Evolutionary conservation across 2,797 vertebrate genomes (phyloP), one percentile per base, ranked within the genome.

Genomic region (Anguilla anguilla): DNA sequence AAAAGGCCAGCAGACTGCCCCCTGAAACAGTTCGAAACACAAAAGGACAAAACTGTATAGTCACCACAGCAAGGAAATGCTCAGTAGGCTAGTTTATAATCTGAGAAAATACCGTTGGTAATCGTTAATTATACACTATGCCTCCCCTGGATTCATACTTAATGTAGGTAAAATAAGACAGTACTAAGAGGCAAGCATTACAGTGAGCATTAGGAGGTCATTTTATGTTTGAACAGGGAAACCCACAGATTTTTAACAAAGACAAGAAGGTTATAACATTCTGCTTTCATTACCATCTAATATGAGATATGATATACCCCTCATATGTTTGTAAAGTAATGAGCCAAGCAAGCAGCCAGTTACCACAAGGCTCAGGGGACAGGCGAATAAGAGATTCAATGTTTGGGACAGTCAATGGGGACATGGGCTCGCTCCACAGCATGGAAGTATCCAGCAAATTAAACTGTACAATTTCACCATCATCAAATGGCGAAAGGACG

Each of bases 191-290:
- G n/a, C 69, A 2, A 39, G 35, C 35, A 39, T 77, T 77, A 81
- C 22, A 6, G 6, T 22, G 43, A 46, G 15, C 72, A 43, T 81
- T 46, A 81, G 22, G 39, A 6, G 39, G 43, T 81, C 35, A 13
- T 39, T 77, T 77, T 49, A 81, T 81, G 43, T 11, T 43, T 49
- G 1, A 81, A 49, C 1, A 22, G 39, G 77, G 43, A 81, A 43
- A 49, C 77, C 13, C 69, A 72, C 69, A 77, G 85, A 49, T 77
- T 77, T 79, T 57, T 35, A 67, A 53, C 85, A 86, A 53, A 86
- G 64, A 86, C 85, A 67, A 35, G 69, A 43, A 22, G 61, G 64
- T 69, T 69, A 69, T 69, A 6, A 69, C n/a, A 69, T 22, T 31
- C 69, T 72, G 28, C 69, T 31, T 53, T 51, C 85, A 55, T 86